Evolutionary conservation across 2,888 invertebrate genomes (phyloP), one percentile per base, ranked within the genome.

Genomic region (Heliconius sara): DNA sequence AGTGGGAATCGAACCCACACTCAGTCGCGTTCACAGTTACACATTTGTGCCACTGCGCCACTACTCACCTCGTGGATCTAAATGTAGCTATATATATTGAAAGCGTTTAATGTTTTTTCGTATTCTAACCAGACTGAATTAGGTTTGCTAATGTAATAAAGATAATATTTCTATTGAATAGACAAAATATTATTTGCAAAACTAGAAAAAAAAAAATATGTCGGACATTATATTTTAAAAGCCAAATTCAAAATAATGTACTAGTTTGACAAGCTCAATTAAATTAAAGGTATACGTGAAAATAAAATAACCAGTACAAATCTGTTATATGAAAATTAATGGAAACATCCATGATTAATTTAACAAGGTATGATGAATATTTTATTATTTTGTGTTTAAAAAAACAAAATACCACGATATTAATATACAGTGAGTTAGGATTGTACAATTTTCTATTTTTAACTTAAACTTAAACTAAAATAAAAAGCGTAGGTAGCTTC

Each of bases 241-340:
- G 43, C 43, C 68, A 19, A 47, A 16, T 39, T 39, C 9, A 39
- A 39, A 39, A 39, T 39, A 39, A 1, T 25, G 9, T 16, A 47
- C 25, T 16, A 5, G 22, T 39, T 68, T 34, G 7, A 25, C 68
- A 68, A n/a, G n/a, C 13, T 68, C 16, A 39, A 34, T 67, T 34
- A 67, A 67, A 34, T 43, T 68, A 68, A 2, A 68, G 34, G 25
- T 6, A 70, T 25, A 70, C n/a, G 43, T 13, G n/a, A 16, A 70
- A 75, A 75, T 65, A 65, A 74, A 75, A 65, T 43, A 75, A 65
- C 63, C 13, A 43, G 39, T 10, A 47, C 34, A n/a, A 4, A 30
- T 60, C 39, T 34, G 73, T 34, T 60, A 60, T 39, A 34, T 72
- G 52, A 34, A 6, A 52, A 34, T 57, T 57, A 60, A 73, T 39